Percentiles rank a stretch among this genome's conserved stretches.
Evolutionary conservation across 2,113 vertebrate genomes (phyloP).

Genomic region (Amphiprion percula): DNA sequence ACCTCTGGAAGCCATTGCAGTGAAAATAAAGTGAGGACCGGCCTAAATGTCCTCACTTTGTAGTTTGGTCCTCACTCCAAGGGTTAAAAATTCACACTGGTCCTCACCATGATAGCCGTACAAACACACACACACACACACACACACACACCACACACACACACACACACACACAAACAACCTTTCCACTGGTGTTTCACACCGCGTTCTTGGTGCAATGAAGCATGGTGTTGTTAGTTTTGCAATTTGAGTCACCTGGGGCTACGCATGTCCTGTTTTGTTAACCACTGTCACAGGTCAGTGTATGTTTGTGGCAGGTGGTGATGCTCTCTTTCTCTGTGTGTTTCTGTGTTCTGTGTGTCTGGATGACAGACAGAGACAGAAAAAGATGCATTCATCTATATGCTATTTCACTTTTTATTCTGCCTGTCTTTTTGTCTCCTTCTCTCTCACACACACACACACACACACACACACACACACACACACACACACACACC

Average conservation of each 20-base stretch:
- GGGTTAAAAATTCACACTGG: no score
- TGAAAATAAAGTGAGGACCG: no score
- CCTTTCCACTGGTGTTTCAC: conserved; percentile 62
- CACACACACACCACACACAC: conserved; percentile 3
- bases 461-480: neutral
- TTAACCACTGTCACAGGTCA: conserved; percentile 67
- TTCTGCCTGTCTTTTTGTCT: conserved; percentile 17
- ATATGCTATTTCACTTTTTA: neutral
- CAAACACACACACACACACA: conserved; percentile 6
- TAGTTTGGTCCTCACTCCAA: no score
- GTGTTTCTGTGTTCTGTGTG: conserved; percentile 35
- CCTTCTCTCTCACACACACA: conserved; percentile 4
- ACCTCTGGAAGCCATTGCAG: no score
- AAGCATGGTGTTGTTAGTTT: conserved; percentile 78
- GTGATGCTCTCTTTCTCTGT: conserved; percentile 41
- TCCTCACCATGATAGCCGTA: no score
- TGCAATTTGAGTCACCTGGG: conserved; percentile 77
- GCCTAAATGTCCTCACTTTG: no score
- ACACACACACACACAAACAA: conserved; percentile 29
- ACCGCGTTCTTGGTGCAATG: conserved; percentile 61
- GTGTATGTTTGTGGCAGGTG: conserved; percentile 70
- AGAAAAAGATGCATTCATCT: conserved; percentile 35
- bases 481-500: neutral
- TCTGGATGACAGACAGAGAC: conserved; percentile 9
- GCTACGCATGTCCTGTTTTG: conserved; percentile 75